Percentiles rank a stretch among this genome's conserved stretches.
These are phyloP conservation scores for Paralinhomoeus sp. DNA, from an alignment of 2,888 invertebrate genomes.

Conservation along the genomic window DNA sequence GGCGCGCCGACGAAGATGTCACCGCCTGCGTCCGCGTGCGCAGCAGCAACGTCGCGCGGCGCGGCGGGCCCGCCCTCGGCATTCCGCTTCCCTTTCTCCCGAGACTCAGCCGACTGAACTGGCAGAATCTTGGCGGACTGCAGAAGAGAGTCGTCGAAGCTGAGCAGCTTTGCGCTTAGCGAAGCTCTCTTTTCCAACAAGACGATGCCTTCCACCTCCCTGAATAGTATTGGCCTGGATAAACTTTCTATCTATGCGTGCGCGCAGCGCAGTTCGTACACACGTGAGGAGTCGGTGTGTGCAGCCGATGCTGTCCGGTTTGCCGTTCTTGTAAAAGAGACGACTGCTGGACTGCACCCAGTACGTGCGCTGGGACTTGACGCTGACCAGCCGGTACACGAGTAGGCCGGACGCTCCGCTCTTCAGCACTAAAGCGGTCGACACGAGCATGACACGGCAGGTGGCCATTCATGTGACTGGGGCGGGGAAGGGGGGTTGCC, in stretches of 20 bases:
- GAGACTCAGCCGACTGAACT: no score
- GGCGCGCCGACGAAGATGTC: no score
- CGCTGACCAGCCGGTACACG: conserved; percentile 84
- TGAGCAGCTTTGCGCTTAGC: conserved; percentile 17
- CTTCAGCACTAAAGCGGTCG: conserved; percentile 70
- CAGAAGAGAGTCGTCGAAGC: conserved; percentile 22
- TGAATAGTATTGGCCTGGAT: conserved; percentile 28
- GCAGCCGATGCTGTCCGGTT: conserved; percentile 94
- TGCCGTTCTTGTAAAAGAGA: conserved; percentile 94
- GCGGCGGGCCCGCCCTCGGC: no score
- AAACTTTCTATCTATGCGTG: no score
- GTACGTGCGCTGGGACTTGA: conserved; percentile 67
- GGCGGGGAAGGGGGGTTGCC: background rate
- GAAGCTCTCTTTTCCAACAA: conserved; percentile 73
- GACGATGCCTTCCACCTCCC: conserved; percentile 95
- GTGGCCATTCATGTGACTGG: background rate
- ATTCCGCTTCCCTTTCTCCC: no score
- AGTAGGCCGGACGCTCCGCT: conserved; percentile 98
- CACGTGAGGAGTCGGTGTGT: conserved; percentile 94
- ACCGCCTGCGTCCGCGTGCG: no score
- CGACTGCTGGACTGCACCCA: conserved; percentile 94
- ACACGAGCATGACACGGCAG: background rate
- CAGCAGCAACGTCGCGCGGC: no score
- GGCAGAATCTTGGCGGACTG: conserved; percentile 15
- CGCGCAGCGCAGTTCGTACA: conserved; percentile 31